A percentile compares a stretch with the other conserved stretches of the same genome.
Evolutionary conservation across 2,888 invertebrate genomes (phyloP).

Genomic region (Himalopsyche tibetana): DNA sequence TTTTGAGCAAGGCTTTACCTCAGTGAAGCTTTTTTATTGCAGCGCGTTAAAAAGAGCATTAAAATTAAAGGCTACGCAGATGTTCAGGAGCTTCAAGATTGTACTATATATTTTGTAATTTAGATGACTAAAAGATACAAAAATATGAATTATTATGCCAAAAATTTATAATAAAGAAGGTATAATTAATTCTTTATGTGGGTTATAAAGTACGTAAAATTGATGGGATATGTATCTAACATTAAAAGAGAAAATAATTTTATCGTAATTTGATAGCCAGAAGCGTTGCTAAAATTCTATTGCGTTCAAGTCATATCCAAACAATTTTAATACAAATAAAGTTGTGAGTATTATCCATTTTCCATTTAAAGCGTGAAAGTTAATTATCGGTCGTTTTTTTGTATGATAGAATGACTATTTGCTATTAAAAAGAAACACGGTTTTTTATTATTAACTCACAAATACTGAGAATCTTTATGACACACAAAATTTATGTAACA

Average conservation of each 20-base stretch:
- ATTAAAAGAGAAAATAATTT: neutral
- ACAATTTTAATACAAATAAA: too few species aligned
- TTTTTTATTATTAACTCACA: too few species aligned
- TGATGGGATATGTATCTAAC: neutral
- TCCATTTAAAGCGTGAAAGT: too few species aligned
- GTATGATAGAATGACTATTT: too few species aligned
- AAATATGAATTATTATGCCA: slow-evolving; percentile 2
- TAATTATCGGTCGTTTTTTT: too few species aligned
- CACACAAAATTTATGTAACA: too few species aligned
- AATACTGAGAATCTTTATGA: too few species aligned
- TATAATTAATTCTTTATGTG: slow-evolving; percentile 12
- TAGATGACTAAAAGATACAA: slow-evolving; percentile 3
- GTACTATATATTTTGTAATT: slow-evolving; percentile 24
- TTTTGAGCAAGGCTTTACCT: slow-evolving; percentile 36
- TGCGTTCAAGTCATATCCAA: neutral
- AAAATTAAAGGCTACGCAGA: slow-evolving; percentile 39
- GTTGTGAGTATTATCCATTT: too few species aligned
- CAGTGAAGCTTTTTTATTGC: slow-evolving; percentile 35
- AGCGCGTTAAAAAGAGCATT: slow-evolving; percentile 23
- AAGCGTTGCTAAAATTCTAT: neutral
- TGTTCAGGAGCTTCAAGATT: slow-evolving; percentile 23
- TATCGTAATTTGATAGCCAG: neutral
- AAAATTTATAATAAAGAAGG: neutral
- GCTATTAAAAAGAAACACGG: too few species aligned
- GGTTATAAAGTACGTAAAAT: neutral